Evolutionary conservation across 2,797 vertebrate species (phyloP).

Genomic region (Eulemur rubriventer): DNA sequence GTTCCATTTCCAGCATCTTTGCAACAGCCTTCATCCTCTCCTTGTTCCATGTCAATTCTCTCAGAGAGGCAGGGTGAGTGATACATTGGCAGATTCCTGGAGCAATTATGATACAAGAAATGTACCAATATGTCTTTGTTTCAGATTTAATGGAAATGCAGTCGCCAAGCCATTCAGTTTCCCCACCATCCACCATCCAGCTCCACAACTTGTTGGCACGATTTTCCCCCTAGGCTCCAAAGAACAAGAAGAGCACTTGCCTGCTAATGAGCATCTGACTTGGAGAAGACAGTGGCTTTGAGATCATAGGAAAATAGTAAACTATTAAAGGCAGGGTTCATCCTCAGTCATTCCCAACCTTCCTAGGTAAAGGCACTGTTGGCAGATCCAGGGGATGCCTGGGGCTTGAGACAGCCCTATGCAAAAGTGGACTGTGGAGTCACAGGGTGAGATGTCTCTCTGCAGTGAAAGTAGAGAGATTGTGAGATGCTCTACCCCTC

Average conservation of each 20-base stretch:
- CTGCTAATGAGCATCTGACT: background rate
- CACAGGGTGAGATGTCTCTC: background rate
- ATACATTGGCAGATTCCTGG: constrained; percentile 8
- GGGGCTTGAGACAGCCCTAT: background rate
- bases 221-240: background rate
- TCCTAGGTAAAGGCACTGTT: background rate
- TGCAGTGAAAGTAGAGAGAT: background rate
- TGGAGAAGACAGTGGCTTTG: background rate
- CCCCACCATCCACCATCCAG: background rate
- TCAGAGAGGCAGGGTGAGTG: background rate
- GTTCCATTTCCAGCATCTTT: constrained; percentile 15
- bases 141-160: constrained; percentile 26
- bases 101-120: background rate
- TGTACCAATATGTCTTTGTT: background rate
- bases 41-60: background rate
- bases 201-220: background rate
- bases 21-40: background rate
- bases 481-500: background rate
- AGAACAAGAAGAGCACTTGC: background rate
- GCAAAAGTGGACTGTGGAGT: background rate
- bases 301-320: background rate
- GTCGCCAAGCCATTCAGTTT: background rate
- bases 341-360: background rate
- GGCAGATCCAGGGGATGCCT: background rate
- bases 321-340: constrained; percentile 30